These are phyloP conservation scores for Saguinus oedipus DNA, from an alignment of 2,797 vertebrate species.

Conservation along the genomic window DNA sequence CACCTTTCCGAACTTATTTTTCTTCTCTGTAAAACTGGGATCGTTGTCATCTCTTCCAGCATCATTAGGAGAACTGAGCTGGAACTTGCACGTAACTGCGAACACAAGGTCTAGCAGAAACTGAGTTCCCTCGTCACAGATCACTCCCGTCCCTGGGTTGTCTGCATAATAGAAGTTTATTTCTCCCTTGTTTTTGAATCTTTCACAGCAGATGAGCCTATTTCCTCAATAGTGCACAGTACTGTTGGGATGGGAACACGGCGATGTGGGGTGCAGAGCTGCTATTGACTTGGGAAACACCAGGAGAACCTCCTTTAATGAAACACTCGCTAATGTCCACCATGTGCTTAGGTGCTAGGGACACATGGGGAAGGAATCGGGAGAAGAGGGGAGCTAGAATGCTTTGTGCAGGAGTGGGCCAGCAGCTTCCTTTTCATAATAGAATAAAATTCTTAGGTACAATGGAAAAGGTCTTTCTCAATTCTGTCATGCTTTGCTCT, in stretches of 20 bases:
- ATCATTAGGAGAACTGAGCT: not conserved
- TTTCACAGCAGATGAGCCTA: not conserved
- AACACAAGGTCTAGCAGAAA: not conserved
- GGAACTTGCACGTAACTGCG: not conserved
- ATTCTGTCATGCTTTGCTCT: rapidly evolving
- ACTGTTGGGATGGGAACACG: not conserved
- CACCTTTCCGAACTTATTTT: too few species aligned
- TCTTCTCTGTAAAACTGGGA: too few species aligned
- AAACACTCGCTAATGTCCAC: not conserved
- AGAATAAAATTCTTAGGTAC: not conserved
- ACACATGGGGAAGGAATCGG: rapidly evolving
- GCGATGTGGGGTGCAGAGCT: not conserved
- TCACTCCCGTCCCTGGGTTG: not conserved
- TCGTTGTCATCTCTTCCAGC: not conserved
- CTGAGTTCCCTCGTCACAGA: not conserved
- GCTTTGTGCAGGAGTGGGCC: not conserved
- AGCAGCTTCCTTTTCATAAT: not conserved
- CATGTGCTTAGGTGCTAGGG: not conserved
- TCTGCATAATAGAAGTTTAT: not conserved
- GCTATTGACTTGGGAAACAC: not conserved
- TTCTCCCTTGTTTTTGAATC: not conserved
- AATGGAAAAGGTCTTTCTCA: rapidly evolving
- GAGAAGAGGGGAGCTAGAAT: not conserved
- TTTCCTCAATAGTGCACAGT: not conserved
- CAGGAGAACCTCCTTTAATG: not conserved